These are phyloP conservation scores for Tupiocoris notatus DNA, from an alignment of 2,888 invertebrate species.

Conservation along the genomic window DNA sequence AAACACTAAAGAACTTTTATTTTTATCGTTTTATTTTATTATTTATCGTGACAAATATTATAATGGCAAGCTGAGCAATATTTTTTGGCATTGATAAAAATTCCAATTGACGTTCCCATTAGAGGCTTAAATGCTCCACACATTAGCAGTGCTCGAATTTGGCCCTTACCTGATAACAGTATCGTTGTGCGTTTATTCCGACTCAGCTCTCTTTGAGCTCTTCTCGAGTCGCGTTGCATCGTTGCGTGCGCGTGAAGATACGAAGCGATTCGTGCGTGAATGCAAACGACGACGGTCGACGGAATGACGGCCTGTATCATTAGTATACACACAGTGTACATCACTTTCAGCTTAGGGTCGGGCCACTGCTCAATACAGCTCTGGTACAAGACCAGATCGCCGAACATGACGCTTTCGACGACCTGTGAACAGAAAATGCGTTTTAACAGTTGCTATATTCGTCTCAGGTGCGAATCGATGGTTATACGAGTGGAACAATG, in stretches of 20 bases:
- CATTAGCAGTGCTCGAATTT: no score
- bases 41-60: no score
- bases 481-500: no score
- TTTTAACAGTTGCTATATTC: no score
- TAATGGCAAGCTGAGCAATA: no score
- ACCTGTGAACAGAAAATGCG: no score
- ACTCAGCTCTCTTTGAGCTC: slow-evolving; percentile 51
- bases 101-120: no score
- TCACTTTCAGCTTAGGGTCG: slow-evolving; percentile 61
- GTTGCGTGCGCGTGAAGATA: slow-evolving; percentile 50
- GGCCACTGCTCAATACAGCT: slow-evolving; percentile 55
- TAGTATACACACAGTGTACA: slow-evolving; percentile 83
- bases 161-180: slow-evolving; percentile 55
- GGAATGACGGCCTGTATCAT: slow-evolving; percentile 67
- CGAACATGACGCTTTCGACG: slow-evolving; percentile 51
- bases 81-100: no score
- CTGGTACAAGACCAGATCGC: slow-evolving; percentile 53
- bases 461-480: no score
- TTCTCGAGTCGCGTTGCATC: slow-evolving; percentile 49
- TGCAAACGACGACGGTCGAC: slow-evolving; percentile 49
- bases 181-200: slow-evolving; percentile 53
- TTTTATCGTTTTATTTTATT: no score
- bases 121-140: no score
- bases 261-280: slow-evolving; percentile 51
- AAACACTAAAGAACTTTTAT: no score